Evolutionary conservation across 2,888 invertebrate species (phyloP), one percentile per base, ranked within the genome.

Genomic region (Conchocele bisecta): DNA sequence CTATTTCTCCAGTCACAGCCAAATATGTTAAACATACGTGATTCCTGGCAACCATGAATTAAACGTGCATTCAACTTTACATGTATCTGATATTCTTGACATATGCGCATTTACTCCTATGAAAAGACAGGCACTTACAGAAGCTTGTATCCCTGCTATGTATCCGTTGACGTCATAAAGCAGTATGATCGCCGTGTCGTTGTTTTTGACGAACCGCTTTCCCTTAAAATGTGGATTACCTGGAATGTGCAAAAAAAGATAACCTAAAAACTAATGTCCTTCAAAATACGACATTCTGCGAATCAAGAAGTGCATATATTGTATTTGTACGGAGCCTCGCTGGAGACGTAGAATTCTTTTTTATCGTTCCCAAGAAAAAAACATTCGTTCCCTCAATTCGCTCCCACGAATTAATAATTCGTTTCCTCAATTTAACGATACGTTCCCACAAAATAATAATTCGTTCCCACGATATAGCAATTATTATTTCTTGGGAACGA

Each of bases 101-200:
- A n/a, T n/a, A 17, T 46, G 35, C 13, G 7, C 4, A 6, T 35
- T 31, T 9, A 3, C 20, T n/a, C 29, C 2, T 5, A 26, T 13
- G 20, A 13, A 13, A 29, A n/a, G n/a, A n/a, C n/a, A n/a, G n/a
- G 17, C 28, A 61, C 81, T 68, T 79, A 90, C 90, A 57, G 85
- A 86, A 31, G 85, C 79, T 73, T 90, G 90, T 5, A 89, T 87
- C 29, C 91, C 91, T 26, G 91, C 90, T 26, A 91, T 90, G 75
- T 84, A 85, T 9, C 91, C 91, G 42, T 88, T 84, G 5, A 75
- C 75, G 56, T 90, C 91, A 66, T 78, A 91, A 1, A 91, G 74
- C 24, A 90, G 63, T 13, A 89, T 86, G 9, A 86, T 78, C 13
- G 88, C 82, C 13, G 78, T 57, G 57, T 91, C 90, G n/a, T 79